Base-by-base conservation (phyloP, 1,140 invertebrate species). In the Helicoverpa armigera region DNA sequence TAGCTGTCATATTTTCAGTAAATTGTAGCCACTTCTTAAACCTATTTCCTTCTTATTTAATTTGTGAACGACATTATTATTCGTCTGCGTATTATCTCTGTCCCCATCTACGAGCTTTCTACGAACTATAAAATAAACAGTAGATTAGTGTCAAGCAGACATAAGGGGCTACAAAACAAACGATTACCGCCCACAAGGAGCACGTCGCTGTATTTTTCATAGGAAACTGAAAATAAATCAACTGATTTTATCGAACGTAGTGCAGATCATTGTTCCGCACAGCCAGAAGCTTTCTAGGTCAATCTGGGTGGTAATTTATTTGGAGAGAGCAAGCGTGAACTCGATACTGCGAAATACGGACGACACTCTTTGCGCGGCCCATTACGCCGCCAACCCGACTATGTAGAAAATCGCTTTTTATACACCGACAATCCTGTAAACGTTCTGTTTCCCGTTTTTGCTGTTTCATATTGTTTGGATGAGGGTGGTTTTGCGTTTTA, bases 221-320 rank as follows among this genome's bases (percentile, higher is more conserved):
- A 79, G 61, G 63, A 69, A 73, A 79, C 69, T 31, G 54, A 61
- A 69, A 79, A 67, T 74, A 79, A 69, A 79, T 74, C 58, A 74
- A 79, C 31, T 23, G 67, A 78, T 81, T 78, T 78, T 78, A 81
- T 79, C 65, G 54, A 80, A 77, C 58, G 58, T 73, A 70, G 69
- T 81, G 79, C 82, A 82, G 83, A 80, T 82, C 85, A 88, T 87
- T 88, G 87, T 88, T 85, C 79, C 81, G 83, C 79, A 73, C 78
- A 79, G 74, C 79, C 63, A 81, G 81, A 79, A 89, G 85, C 84
- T 90, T 89, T 91, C 86, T 90, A 75, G 90, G 90, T 90, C 90
- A 91, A 91, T 91, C 87, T 87, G 82, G 82, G 63, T 83, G 85
- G 86, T 88, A 90, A 90, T 91, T 90, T 89, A 90, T 90, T 90